Conservation (phyloP, 2,113 vertebrate genomes). For the Nansenia antarctica region DNA sequence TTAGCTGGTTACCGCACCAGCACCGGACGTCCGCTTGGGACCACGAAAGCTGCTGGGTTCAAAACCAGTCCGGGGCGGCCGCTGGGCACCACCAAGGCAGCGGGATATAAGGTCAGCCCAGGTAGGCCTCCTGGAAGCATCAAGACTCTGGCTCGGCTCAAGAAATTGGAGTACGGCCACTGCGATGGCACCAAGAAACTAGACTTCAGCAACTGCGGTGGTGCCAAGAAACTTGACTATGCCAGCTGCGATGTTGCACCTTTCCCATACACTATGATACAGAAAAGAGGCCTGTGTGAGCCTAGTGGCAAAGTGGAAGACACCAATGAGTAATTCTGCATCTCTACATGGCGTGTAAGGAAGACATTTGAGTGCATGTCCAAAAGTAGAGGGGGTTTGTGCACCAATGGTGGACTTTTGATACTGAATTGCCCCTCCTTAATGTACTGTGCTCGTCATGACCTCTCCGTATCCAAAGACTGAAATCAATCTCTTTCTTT, state of each 20-base stretch:
- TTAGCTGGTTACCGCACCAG: constrained; percentile 96
- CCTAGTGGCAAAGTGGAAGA: constrained; percentile 83
- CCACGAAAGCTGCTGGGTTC: constrained; percentile 97
- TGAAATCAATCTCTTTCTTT: constrained; percentile 34
- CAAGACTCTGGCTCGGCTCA: constrained; percentile 93
- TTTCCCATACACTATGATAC: constrained; percentile 89
- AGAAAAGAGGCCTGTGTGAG: constrained; percentile 88
- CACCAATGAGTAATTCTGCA: constrained; percentile 75
- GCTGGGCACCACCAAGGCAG: constrained; percentile 96
- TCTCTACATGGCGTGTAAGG: constrained; percentile 26
- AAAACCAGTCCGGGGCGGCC: constrained; percentile 98
- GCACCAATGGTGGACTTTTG: constrained; percentile 26
- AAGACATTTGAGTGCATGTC: constrained; percentile 44
- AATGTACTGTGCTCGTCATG: constrained; percentile 38
- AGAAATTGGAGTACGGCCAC: constrained; percentile 87
- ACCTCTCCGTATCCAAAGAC: constrained; percentile 52
- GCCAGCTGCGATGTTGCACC: constrained; percentile 82
- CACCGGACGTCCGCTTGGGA: constrained; percentile 94
- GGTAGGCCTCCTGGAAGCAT: constrained; percentile 98
- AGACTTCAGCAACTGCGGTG: constrained; percentile 86
- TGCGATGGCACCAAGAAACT: constrained; percentile 84
- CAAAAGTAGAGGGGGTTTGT: constrained; percentile 18
- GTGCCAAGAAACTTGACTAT: constrained; percentile 88
- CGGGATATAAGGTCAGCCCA: constrained; percentile 98
- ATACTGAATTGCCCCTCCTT: constrained; percentile 42